Evolutionary conservation across 2,888 invertebrate species (phyloP).

Genomic region (Mesorhabditis sp.): DNA sequence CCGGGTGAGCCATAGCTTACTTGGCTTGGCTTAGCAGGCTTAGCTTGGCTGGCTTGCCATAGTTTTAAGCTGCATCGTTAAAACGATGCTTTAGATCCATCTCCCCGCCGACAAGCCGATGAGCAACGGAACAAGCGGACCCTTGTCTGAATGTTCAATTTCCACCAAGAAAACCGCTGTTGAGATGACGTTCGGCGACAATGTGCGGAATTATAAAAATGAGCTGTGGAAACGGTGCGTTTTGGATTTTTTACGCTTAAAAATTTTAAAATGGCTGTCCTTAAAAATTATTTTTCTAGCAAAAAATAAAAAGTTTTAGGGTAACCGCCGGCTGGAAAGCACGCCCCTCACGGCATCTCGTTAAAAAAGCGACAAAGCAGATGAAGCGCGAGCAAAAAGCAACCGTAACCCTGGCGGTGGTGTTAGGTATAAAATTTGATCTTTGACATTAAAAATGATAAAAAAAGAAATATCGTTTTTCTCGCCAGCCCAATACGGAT

Average conservation of each 20-base stretch:
- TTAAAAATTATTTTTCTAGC: not conserved
- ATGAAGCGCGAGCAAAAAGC: slow-evolving; percentile 83
- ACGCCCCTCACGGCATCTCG: slow-evolving; percentile 44
- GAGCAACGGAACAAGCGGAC: not conserved
- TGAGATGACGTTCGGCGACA: slow-evolving; percentile 24
- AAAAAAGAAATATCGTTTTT: no score
- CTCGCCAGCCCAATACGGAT: no score
- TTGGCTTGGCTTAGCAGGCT: not conserved
- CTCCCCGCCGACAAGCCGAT: slow-evolving; percentile 2
- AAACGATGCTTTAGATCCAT: not conserved
- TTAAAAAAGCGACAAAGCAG: slow-evolving; percentile 56
- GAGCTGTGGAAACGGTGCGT: slow-evolving; percentile 38
- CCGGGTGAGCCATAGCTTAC: not conserved
- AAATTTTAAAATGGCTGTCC: not conserved
- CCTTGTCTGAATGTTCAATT: not conserved
- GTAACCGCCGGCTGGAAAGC: slow-evolving; percentile 43
- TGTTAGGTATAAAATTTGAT: slow-evolving; percentile 71
- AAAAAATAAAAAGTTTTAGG: slow-evolving; percentile 20
- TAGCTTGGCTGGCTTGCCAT: no score
- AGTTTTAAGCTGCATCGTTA: not conserved
- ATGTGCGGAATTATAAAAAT: slow-evolving; percentile 34
- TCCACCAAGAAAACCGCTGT: not conserved
- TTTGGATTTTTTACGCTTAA: not conserved
- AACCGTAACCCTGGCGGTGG: slow-evolving; percentile 95
- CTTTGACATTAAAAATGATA: no score